Evolutionary conservation across 1,140 invertebrate genomes (phyloP), one percentile per base, ranked within the genome.

Genomic region (Apolygus lucorum): DNA sequence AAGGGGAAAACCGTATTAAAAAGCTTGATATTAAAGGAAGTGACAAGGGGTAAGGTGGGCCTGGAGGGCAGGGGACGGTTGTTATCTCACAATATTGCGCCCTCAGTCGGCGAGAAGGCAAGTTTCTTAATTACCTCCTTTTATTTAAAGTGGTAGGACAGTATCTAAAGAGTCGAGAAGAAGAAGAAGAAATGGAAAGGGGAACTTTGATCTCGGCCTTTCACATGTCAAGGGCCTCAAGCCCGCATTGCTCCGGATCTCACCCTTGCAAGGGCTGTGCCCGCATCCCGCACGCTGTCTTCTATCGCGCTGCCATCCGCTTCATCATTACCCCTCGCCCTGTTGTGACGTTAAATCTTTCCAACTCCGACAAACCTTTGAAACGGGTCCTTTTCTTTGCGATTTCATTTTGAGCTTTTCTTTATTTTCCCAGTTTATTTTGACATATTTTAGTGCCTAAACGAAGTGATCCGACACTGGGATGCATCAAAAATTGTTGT

Each of bases 61-160:
- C 4, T 8, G 24, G 24, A 22, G 8, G 54, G 24, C 54, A 8
- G 54, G 22, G 14, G 54, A 24, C 54, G 54, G 54, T 24, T 24
- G 14, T 62, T n/a, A n/a, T 24, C 24, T 62, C 54, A 62, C 54
- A 62, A 62, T 62, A 62, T 62, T 62, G 54, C 54, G 22, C 14
- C 54, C 54, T n/a, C 54, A n/a, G 14, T 62, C 54, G 14, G 24
- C n/a, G n/a, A 24, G 24, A 14, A 24, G 54, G 24, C 54, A 62
- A 62, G 54, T 62, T 62, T 62, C 54, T 62, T 62, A 62, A 62
- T 62, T 62, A 62, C 54, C 54, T n/a, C 54, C 34, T 49, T 49
- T 49, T 49, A 49, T 49, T 49, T 49, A 49, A 49, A 49, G 34
- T 49, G 34, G 34, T 49, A 49, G 34, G 34, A 49, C 34, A 49